Evolutionary conservation across 2,113 vertebrate genomes (phyloP).

Genomic region (Chrysochloris asiatica): DNA sequence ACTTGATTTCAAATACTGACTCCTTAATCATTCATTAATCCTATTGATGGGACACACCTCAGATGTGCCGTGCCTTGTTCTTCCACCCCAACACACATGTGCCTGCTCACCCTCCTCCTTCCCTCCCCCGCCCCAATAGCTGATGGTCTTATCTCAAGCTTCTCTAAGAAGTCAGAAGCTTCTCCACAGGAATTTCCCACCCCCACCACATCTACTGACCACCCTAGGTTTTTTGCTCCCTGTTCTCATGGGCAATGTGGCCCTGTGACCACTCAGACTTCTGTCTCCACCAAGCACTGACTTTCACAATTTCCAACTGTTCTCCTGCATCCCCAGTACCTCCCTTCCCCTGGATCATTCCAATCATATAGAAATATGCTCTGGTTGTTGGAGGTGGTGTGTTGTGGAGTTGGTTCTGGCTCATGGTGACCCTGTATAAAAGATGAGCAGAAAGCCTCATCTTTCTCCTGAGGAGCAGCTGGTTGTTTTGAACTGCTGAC

Average conservation of each 20-base stretch:
- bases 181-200: neutral
- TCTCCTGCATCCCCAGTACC: neutral
- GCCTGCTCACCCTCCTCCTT: too few species aligned
- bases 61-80: neutral
- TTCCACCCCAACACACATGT: neutral
- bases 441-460: too few species aligned
- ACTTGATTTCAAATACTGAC: conserved; percentile 43
- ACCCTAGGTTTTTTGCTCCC: too few species aligned
- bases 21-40: conserved; percentile 32
- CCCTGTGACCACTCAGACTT: neutral
- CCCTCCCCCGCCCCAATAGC: too few species aligned
- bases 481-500: too few species aligned
- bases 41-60: neutral
- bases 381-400: too few species aligned
- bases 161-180: neutral
- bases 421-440: too few species aligned
- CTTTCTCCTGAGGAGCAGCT: too few species aligned
- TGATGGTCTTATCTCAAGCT: too few species aligned
- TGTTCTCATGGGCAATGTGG: too few species aligned
- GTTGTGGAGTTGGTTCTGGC: too few species aligned
- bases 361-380: neutral
- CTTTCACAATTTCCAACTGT: neutral
- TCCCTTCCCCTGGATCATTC: neutral
- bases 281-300: neutral
- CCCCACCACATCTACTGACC: too few species aligned